Conservation (phyloP, 2,113 vertebrate genomes). For the Platanista minor region DNA sequence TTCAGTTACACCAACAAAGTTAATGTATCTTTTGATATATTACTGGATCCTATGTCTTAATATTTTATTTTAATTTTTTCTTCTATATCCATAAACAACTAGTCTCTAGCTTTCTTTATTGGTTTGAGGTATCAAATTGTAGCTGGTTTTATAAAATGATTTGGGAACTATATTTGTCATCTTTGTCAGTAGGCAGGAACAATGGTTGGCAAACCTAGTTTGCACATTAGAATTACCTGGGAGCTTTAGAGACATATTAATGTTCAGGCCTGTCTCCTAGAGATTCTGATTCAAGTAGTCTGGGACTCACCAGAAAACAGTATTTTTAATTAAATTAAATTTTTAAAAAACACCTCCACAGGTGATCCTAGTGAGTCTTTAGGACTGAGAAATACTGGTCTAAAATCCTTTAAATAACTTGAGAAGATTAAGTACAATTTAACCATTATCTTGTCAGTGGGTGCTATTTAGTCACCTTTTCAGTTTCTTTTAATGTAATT, state of each 20-base stretch:
- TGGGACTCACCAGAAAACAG: not conserved
- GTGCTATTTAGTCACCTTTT: not conserved
- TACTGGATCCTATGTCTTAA: not conserved
- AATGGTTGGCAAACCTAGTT: not conserved
- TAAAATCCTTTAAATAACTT: slow-evolving; percentile 13
- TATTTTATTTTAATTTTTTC: not conserved
- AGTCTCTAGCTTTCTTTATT: not conserved
- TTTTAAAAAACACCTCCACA: not conserved
- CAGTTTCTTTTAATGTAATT: not conserved
- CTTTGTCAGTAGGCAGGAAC: not conserved
- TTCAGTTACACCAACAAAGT: not conserved
- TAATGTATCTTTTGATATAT: not conserved
- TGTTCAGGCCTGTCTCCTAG: not conserved
- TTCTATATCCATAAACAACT: not conserved
- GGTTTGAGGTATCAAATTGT: not conserved
- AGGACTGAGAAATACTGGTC: not conserved
- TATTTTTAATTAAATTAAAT: not conserved
- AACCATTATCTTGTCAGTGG: not conserved
- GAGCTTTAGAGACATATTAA: not conserved
- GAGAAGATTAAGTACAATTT: not conserved
- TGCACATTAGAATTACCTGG: not conserved
- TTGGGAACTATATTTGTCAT: not conserved
- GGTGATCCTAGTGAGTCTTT: not conserved
- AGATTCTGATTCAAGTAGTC: not conserved
- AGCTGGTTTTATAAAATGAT: not conserved